Conservation (phyloP, 2,888 invertebrate genomes). For the Luperina nickerlii region DNA sequence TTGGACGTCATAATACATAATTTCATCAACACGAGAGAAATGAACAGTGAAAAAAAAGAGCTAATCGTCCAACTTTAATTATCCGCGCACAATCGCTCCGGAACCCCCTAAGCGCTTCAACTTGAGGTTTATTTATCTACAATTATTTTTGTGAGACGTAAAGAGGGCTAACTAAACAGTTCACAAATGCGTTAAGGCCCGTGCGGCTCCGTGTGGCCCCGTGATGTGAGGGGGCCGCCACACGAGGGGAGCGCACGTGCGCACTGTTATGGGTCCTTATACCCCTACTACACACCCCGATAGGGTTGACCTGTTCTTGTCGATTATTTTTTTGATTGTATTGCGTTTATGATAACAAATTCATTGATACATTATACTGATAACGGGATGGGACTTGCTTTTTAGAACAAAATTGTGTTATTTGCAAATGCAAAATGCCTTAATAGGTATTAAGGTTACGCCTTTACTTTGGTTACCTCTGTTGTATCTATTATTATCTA, state of each 20-base stretch:
- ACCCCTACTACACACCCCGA: conserved; percentile 74
- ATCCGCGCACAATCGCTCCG: conserved; percentile 68
- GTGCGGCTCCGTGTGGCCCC: conserved; percentile 71
- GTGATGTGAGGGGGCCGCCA: conserved; percentile 61
- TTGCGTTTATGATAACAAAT: conserved; percentile 69
- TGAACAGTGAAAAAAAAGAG: conserved; percentile 25
- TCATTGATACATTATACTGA: conserved; percentile 64
- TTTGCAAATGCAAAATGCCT: not conserved
- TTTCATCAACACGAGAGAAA: conserved; percentile 4
- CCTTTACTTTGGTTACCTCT: not conserved
- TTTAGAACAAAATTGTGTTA: conserved; percentile 25
- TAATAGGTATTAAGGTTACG: not conserved
- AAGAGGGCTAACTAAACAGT: conserved; percentile 76
- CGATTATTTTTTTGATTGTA: conserved; percentile 73
- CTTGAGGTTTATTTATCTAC: conserved; percentile 86
- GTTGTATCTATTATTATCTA: not conserved
- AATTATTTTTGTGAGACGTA: conserved; percentile 81
- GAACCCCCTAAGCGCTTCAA: conserved; percentile 67
- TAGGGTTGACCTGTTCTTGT: conserved; percentile 83
- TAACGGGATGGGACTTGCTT: conserved; percentile 33
- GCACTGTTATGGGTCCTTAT: conserved; percentile 80
- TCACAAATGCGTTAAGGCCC: conserved; percentile 82
- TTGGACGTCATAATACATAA: not conserved
- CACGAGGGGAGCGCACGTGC: conserved; percentile 83
- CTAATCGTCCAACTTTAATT: conserved; percentile 70